phyloP scores from a whole-genome alignment of 2,797 vertebrate species.

The Lithobates sylvaticus region DNA sequence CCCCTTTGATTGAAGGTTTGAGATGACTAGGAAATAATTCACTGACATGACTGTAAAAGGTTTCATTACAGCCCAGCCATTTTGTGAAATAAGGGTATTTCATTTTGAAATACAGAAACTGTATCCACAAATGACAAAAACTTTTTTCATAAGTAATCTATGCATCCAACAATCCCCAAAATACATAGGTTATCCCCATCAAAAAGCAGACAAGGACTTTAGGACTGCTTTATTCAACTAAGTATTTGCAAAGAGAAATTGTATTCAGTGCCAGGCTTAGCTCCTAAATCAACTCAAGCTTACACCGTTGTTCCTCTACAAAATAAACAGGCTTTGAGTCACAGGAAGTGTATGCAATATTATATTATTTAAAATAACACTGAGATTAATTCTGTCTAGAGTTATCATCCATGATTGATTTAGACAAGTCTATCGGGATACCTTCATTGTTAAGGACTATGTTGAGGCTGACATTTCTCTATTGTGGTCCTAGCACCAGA shows the following conservation, averaged over 20 bases:
- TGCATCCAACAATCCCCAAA: not conserved
- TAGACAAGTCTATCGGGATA: conserved; percentile 13
- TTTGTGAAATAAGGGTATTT: too few relatives aligned
- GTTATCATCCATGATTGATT: conserved; percentile 24
- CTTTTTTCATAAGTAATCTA: not conserved
- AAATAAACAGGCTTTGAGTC: conserved; percentile 30
- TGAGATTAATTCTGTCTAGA: conserved; percentile 38
- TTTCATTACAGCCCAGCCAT: too few relatives aligned
- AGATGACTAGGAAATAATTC: too few relatives aligned
- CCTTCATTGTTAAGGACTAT: conserved; percentile 6
- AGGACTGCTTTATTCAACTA: not conserved
- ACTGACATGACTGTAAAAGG: too few relatives aligned
- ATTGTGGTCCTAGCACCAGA: not conserved
- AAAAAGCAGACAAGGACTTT: not conserved
- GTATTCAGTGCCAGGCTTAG: conserved; percentile 7
- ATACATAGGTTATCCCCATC: not conserved
- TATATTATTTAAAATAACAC: conserved; percentile 48
- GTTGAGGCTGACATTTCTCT: not conserved
- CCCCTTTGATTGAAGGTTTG: too few relatives aligned
- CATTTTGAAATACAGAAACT: too few relatives aligned
- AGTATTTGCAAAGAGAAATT: conserved; percentile 20
- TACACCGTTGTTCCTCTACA: conserved; percentile 13
- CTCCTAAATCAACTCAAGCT: conserved; percentile 16
- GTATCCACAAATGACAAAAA: too few relatives aligned
- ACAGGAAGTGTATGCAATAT: conserved; percentile 43